Evolutionary conservation across 2,888 invertebrate genomes (phyloP).

Genomic region (Hypomecis atomaria): DNA sequence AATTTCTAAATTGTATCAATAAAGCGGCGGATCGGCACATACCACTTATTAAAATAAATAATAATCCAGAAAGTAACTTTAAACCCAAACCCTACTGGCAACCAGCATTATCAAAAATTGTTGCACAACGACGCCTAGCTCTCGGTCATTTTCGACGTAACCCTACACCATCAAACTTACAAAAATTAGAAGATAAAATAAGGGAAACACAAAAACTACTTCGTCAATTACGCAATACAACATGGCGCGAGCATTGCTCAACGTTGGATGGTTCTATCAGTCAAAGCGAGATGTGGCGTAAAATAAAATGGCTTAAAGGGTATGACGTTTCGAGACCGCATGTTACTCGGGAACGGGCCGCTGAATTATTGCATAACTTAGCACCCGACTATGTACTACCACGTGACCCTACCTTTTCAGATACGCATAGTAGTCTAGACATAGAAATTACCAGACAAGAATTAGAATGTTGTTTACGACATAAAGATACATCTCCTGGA

Average conservation of each 20-base stretch:
- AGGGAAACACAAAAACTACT: constrained; percentile 5
- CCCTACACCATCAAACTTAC: constrained; percentile 9
- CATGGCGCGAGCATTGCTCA: constrained; percentile 9
- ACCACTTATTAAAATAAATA: background rate
- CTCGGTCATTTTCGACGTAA: background rate
- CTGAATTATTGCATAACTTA: background rate
- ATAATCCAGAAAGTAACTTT: constrained; percentile 1
- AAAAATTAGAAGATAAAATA: constrained; percentile 1
- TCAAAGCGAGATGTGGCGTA: constrained; percentile 17
- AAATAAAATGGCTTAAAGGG: constrained; percentile 20
- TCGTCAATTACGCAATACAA: background rate
- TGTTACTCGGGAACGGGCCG: background rate
- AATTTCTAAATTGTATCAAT: constrained; percentile 5
- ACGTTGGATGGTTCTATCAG: background rate
- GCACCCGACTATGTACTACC: constrained; percentile 14
- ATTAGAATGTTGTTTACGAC: constrained; percentile 1
- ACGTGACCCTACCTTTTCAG: too few species aligned
- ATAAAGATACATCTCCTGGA: constrained; percentile 15
- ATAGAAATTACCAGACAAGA: constrained; percentile 1
- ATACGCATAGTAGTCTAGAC: too few species aligned
- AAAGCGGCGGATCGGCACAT: background rate
- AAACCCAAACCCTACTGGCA: constrained; percentile 21
- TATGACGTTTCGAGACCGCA: background rate
- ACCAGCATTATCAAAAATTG: constrained; percentile 6
- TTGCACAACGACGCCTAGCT: constrained; percentile 6